Conservation (phyloP, 53 echinoderm and acorn worm genomes). For the Temnopleurus reevesii region DNA sequence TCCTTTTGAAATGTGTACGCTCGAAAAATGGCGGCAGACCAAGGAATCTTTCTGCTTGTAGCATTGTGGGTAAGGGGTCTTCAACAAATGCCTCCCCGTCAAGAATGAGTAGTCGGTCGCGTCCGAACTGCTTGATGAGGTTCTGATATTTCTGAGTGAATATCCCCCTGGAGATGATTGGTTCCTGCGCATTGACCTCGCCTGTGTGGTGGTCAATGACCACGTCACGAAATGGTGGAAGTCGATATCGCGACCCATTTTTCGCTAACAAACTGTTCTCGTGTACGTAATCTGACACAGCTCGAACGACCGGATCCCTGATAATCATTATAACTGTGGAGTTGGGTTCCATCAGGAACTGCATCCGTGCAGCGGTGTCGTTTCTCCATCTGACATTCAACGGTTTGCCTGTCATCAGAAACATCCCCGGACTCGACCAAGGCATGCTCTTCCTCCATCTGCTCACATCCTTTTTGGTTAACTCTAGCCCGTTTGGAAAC, state of each 20-base stretch:
- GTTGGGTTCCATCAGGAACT: not conserved
- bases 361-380: not conserved
- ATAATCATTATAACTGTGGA: not conserved
- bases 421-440: not conserved
- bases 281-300: constrained; percentile 24
- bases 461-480: not conserved
- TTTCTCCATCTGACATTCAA: not conserved
- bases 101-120: constrained; percentile 2
- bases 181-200: not conserved
- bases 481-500: not conserved
- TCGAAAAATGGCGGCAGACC: not conserved
- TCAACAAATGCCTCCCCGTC: constrained; percentile 33
- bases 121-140: not conserved
- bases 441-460: not conserved
- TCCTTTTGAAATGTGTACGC: not conserved
- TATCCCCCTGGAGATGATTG: not conserved
- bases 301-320: constrained; percentile 1
- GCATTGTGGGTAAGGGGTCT: constrained; percentile 21
- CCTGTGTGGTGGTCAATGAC: not conserved
- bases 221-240: not conserved
- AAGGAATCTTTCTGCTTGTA: constrained; percentile 10
- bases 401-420: not conserved
- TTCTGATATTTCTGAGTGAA: not conserved
- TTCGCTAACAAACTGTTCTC: not conserved
- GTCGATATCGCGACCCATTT: not conserved